Percentiles rank a stretch among this genome's conserved stretches.
Evolutionary conservation across 2,797 vertebrate species (phyloP).

Genomic region (Pantherophis vulpinus): DNA sequence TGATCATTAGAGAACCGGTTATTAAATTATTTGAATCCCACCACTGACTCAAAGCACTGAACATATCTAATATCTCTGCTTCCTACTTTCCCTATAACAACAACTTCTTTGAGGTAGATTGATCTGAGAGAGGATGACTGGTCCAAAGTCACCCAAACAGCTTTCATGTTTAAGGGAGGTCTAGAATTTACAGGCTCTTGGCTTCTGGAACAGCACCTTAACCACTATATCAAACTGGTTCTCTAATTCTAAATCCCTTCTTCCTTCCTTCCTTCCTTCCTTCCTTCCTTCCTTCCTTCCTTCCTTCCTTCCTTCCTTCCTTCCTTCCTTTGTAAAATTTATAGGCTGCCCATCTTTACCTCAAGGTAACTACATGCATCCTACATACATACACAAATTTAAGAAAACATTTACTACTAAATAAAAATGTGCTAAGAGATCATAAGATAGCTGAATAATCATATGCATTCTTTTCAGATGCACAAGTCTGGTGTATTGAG

Average conservation of each 20-base stretch:
- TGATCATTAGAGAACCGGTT: too few species aligned
- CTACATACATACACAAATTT: background rate
- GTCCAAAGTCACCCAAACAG: background rate
- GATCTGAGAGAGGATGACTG: background rate
- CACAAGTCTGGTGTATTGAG: conserved; percentile 95
- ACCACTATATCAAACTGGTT: background rate
- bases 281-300: too few species aligned
- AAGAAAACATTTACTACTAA: background rate
- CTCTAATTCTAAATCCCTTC: background rate
- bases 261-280: too few species aligned
- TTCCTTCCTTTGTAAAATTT: background rate
- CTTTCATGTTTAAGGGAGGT: background rate
- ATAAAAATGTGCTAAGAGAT: background rate
- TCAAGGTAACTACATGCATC: background rate
- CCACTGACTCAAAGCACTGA: background rate
- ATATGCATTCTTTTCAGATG: conserved; percentile 77
- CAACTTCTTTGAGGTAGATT: background rate
- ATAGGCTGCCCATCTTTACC: background rate
- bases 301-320: too few species aligned
- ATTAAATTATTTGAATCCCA: too few species aligned
- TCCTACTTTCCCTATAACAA: background rate
- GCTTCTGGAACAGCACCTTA: background rate
- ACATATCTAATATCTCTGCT: background rate
- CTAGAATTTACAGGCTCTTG: background rate
- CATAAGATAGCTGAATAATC: background rate